Evolutionary conservation across 2,888 invertebrate species (phyloP).

Genomic region (Apocheima hispidaria): DNA sequence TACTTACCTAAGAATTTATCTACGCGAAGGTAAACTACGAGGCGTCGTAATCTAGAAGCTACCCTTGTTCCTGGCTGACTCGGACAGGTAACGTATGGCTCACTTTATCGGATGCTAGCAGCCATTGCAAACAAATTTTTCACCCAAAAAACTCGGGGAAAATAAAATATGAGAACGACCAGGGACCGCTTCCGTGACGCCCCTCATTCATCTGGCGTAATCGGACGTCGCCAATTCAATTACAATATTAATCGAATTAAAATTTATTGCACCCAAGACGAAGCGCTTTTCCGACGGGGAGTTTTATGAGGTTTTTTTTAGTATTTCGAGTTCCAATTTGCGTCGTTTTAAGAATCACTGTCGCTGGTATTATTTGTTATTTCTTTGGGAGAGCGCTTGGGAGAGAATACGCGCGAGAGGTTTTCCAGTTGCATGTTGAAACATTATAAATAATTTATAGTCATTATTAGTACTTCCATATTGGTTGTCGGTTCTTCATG

Average conservation of each 20-base stretch:
- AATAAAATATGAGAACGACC: slow-evolving; percentile 31
- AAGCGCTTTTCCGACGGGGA: slow-evolving; percentile 26
- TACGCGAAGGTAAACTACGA: slow-evolving; percentile 19
- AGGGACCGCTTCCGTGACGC: slow-evolving; percentile 35
- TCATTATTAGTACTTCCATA: too few species aligned
- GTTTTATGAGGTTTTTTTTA: slow-evolving; percentile 29
- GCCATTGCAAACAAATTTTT: slow-evolving; percentile 41
- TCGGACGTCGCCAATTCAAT: slow-evolving; percentile 43
- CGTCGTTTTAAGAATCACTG: slow-evolving; percentile 16
- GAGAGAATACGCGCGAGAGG: too few species aligned
- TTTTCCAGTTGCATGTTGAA: background rate
- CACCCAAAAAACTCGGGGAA: slow-evolving; percentile 25
- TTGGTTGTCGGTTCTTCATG: too few species aligned
- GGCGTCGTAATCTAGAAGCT: slow-evolving; percentile 30
- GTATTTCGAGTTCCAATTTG: slow-evolving; percentile 24
- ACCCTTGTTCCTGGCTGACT: slow-evolving; percentile 29
- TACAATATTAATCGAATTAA: slow-evolving; percentile 40
- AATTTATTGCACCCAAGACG: slow-evolving; percentile 39
- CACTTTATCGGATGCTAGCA: slow-evolving; percentile 41
- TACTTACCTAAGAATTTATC: slow-evolving; percentile 36
- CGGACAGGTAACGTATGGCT: slow-evolving; percentile 38
- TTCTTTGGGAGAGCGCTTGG: too few species aligned
- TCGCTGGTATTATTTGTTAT: slow-evolving; percentile 7
- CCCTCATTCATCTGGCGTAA: slow-evolving; percentile 40
- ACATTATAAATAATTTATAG: too few species aligned